A percentile compares a stretch with the other conserved stretches of the same genome.
Evolutionary conservation across 1,140 invertebrate species (phyloP).

Genomic region (Trachelipus rathkii): DNA sequence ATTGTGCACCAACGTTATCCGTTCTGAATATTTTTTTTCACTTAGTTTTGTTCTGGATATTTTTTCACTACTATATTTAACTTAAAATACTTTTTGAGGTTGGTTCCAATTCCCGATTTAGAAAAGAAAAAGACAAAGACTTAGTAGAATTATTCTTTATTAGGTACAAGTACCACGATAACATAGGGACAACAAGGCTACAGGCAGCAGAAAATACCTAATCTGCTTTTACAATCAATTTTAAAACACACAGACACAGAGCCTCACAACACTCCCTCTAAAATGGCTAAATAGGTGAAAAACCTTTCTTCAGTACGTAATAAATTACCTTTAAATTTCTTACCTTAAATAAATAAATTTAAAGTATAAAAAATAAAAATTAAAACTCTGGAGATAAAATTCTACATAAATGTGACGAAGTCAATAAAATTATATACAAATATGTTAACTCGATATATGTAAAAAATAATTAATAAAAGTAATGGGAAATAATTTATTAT

Average conservation of each 20-base stretch:
- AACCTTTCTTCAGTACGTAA: not conserved
- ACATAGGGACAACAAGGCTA: slow-evolving; percentile 11
- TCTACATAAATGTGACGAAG: not conserved
- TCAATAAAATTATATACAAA: not conserved
- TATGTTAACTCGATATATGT: not conserved
- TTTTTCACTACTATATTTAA: too few relatives aligned
- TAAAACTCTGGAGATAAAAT: too few relatives aligned
- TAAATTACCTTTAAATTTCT: not conserved
- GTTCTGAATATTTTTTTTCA: too few relatives aligned
- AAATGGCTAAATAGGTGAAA: not conserved
- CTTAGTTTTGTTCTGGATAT: too few relatives aligned
- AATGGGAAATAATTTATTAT: not conserved
- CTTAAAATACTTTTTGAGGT: too few relatives aligned
- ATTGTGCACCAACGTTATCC: too few relatives aligned
- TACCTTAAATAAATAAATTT: not conserved
- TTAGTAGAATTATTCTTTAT: not conserved
- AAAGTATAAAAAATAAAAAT: not conserved
- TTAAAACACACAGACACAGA: not conserved
- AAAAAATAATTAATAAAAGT: not conserved
- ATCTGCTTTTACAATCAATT: not conserved
- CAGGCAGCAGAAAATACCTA: not conserved
- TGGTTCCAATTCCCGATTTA: too few relatives aligned
- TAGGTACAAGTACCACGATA: slow-evolving; percentile 9
- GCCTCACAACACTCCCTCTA: not conserved
- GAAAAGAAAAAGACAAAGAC: not conserved